Conservation (phyloP, 2,797 vertebrate species). For the Coendou prehensilis region DNA sequence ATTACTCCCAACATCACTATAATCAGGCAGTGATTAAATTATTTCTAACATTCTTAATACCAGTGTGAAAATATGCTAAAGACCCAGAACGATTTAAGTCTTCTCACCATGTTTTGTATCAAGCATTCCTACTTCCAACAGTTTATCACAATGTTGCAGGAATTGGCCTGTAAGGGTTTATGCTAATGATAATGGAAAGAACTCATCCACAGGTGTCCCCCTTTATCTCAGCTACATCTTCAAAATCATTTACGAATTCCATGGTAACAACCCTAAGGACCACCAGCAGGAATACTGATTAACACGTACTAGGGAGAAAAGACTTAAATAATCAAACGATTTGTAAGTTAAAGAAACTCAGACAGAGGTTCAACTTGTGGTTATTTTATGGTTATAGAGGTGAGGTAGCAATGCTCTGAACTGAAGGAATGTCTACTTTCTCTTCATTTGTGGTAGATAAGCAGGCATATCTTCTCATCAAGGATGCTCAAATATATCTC, state of each 20-base stretch:
- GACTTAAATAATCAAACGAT: slow-evolving; percentile 82
- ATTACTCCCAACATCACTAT: slow-evolving; percentile 87
- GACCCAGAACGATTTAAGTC: slow-evolving; percentile 84
- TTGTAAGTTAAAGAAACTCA: slow-evolving; percentile 70
- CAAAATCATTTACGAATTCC: slow-evolving; percentile 86
- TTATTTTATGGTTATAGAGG: neutral
- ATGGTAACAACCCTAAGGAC: slow-evolving; percentile 85
- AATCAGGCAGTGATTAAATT: slow-evolving; percentile 90
- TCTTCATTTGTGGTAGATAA: neutral
- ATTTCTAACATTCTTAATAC: slow-evolving; percentile 87
- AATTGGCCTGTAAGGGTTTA: slow-evolving; percentile 85
- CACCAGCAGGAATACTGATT: slow-evolving; percentile 85
- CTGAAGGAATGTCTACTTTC: slow-evolving; percentile 68
- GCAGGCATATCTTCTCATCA: neutral
- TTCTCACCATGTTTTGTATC: slow-evolving; percentile 83
- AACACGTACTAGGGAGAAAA: slow-evolving; percentile 78
- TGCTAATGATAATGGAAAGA: slow-evolving; percentile 87
- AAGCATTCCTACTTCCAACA: slow-evolving; percentile 69
- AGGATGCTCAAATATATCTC: neutral
- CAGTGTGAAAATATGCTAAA: slow-evolving; percentile 86
- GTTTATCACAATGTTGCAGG: slow-evolving; percentile 81
- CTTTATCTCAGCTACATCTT: slow-evolving; percentile 86
- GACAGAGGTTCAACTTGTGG: slow-evolving; percentile 75
- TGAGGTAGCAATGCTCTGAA: neutral
- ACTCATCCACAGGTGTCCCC: slow-evolving; percentile 84